Percentiles rank a stretch among this genome's conserved stretches.
Conservation (phyloP, 2,797 vertebrate genomes). For the Emys orbicularis region DNA sequence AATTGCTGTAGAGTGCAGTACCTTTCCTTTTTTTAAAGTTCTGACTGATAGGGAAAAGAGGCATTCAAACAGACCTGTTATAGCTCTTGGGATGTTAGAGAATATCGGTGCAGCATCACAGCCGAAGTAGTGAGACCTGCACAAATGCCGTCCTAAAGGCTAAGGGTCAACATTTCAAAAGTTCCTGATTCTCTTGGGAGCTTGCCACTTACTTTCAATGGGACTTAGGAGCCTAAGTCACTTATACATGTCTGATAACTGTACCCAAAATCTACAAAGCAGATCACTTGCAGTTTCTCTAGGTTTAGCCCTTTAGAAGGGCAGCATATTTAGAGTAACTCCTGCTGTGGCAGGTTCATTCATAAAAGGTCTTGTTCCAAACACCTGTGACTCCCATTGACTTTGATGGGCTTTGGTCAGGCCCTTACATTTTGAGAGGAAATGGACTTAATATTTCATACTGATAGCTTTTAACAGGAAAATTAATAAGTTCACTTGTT, state of each 20-base stretch:
- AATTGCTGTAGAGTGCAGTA: neutral
- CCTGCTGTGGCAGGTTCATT: neutral
- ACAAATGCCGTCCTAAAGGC: neutral
- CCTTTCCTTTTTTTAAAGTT: neutral
- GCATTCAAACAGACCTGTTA: neutral
- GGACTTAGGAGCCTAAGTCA: neutral
- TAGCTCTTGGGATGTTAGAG: neutral
- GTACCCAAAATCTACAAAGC: neutral
- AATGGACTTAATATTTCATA: neutral
- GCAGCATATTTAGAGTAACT: neutral
- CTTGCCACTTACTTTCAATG: neutral
- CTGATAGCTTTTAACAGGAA: neutral
- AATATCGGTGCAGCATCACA: neutral
- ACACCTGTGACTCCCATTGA: neutral
- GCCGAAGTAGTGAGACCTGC: fast-evolving
- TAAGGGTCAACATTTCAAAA: neutral
- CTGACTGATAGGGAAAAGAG: neutral
- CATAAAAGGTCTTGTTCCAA: neutral
- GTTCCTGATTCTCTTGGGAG: neutral
- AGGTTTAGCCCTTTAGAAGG: neutral
- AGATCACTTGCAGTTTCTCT: neutral
- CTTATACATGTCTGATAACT: neutral
- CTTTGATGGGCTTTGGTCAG: constrained; percentile 17
- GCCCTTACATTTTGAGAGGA: constrained; percentile 10
- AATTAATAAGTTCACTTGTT: constrained; percentile 39